Base-by-base conservation (phyloP, 2,888 invertebrate genomes). In the Homarus gammarus region DNA sequence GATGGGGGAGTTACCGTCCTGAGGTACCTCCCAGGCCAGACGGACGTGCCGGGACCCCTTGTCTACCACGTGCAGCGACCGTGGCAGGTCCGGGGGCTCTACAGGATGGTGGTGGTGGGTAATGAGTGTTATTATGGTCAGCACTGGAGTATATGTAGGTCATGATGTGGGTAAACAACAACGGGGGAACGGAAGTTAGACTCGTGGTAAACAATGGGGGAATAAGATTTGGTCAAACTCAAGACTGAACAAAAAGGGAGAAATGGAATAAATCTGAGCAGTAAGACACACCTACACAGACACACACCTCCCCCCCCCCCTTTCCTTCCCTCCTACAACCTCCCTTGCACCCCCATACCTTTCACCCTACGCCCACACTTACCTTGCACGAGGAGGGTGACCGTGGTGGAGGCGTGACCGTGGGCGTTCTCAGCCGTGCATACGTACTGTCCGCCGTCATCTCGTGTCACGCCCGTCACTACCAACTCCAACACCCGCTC, bases 1-100 rank as follows among this genome's bases (percentile, higher is more conserved):
- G 93, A 93, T 87, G 92, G 92, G 90, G 92, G 93, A n/a, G 93
- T 94, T 92, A 93, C 94, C 70, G 38, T 93, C 87, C 31, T 85
- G 84, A 6, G 91, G 88, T 0, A 87, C 84, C 68, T 82, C 79
- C 91, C 88, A 90, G 1, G 88, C 87, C 31, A 91, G 72, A 5
- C 70, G 68, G 15, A 91, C 88, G 36, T 75, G 70, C n/a, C 91
- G 70, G 0, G 91, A 88, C 6, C 85, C 88, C 49, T 91, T 91
- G 33, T 91, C 81, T 18, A 81, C 22, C 6, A 91, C 82, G 70
- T 88, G 91, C 15, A 91, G 77, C 2, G 91, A 88, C 6, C 91
- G 84, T 2, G 91, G 91, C 44, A 88, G 56, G n/a, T 82, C 79
- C 5, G 90, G 90, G 1, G 91, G 88, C 56, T 91, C 91, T 91